phyloP scores from a whole-genome alignment of 2,888 invertebrate genomes.

The Thumatha senex region DNA sequence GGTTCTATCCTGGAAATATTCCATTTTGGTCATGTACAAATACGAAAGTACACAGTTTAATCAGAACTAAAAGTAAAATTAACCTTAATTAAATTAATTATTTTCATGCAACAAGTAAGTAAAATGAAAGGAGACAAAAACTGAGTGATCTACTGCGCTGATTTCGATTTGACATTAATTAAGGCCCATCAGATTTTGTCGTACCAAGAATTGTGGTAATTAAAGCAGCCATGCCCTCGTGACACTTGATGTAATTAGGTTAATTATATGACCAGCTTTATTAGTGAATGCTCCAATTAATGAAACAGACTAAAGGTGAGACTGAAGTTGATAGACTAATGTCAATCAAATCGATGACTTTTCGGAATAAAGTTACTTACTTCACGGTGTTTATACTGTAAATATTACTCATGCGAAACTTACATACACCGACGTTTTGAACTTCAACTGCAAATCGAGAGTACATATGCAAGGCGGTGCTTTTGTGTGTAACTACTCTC shows the following conservation, averaged over 20 bases:
- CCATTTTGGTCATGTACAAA: no score
- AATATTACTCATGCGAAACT: no score
- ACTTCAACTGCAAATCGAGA: no score
- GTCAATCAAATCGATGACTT: no score
- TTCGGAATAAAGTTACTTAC: no score
- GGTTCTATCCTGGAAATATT: no score
- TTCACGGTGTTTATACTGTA: no score
- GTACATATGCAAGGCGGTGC: no score
- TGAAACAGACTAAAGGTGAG: constrained; percentile 47
- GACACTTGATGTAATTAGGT: constrained; percentile 71
- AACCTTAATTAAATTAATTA: not conserved
- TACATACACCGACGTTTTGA: no score
- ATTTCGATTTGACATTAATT: constrained; percentile 42
- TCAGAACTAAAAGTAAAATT: no score
- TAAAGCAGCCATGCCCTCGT: constrained; percentile 54
- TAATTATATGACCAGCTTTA: constrained; percentile 73
- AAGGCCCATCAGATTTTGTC: constrained; percentile 52
- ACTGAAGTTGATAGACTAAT: constrained; percentile 24
- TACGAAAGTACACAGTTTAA: no score
- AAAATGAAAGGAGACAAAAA: constrained; percentile 5
- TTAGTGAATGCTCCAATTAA: constrained; percentile 72
- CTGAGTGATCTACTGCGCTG: not conserved
- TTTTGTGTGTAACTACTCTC: no score
- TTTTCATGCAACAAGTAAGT: not conserved
- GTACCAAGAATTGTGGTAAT: constrained; percentile 55